These are phyloP conservation scores for Aleiodes alternator DNA, from an alignment of 2,888 invertebrate species.

Conservation along the genomic window DNA sequence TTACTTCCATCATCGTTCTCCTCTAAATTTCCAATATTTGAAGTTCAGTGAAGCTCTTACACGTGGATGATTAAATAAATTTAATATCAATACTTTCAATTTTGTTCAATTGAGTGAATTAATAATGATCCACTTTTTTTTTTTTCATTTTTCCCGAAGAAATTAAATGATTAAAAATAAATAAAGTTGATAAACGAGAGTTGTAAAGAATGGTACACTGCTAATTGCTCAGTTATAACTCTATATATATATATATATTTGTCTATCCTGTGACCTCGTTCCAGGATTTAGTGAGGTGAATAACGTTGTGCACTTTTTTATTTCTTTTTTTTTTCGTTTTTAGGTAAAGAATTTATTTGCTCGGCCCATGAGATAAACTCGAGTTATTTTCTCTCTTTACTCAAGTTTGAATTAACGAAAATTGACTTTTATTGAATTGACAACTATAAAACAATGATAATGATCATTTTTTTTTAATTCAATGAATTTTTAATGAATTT, in stretches of 20 bases:
- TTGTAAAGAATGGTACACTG: slow-evolving; percentile 50
- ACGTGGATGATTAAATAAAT: no score
- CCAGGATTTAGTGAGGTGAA: slow-evolving; percentile 49
- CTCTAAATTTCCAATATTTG: slow-evolving; percentile 40
- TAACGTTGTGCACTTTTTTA: slow-evolving; percentile 6
- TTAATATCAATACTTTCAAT: no score
- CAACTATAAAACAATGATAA: no score
- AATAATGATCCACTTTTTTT: no score
- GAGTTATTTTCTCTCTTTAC: slow-evolving; percentile 7
- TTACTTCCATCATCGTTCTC: slow-evolving; percentile 28
- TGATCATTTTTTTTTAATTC: no score
- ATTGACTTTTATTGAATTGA: no score
- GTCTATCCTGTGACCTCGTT: slow-evolving; percentile 48
- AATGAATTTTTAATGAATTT: no score
- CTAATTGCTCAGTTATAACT: slow-evolving; percentile 48
- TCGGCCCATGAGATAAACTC: slow-evolving; percentile 6
- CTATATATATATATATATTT: slow-evolving; percentile 22
- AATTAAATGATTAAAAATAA: slow-evolving; percentile 25
- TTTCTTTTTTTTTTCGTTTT: neutral
- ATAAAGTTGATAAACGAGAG: slow-evolving; percentile 45
- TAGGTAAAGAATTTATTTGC: slow-evolving; percentile 7
- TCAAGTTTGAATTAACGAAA: no score
- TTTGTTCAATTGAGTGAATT: no score
- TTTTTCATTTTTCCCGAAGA: neutral
- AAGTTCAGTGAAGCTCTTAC: slow-evolving; percentile 21